Percentiles rank a stretch among this genome's conserved stretches.
These are phyloP conservation scores for Platycheirus albimanus DNA, from an alignment of 2,888 invertebrate species.

Conservation along the genomic window DNA sequence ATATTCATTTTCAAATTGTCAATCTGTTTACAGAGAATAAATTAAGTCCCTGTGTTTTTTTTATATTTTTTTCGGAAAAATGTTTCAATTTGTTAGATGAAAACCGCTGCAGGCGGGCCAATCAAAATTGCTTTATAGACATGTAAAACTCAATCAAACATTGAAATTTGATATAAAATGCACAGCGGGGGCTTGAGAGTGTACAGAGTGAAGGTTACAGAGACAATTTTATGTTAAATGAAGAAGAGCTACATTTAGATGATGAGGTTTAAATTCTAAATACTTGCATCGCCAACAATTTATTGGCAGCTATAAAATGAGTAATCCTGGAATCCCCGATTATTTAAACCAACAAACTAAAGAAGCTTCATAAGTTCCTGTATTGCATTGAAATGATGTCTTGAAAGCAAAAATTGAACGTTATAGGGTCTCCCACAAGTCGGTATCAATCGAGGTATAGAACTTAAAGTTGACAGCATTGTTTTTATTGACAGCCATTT, in stretches of 20 bases:
- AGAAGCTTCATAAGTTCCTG: too few species aligned
- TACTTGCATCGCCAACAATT: too few species aligned
- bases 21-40: constrained; percentile 20
- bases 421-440: too few species aligned
- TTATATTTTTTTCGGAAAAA: constrained; percentile 21
- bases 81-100: constrained; percentile 46
- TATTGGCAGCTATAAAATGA: too few species aligned
- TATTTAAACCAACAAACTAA: too few species aligned
- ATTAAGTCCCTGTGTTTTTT: constrained; percentile 27
- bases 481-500: too few species aligned
- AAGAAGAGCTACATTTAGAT: constrained; percentile 41
- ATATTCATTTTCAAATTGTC: constrained; percentile 10
- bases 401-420: too few species aligned
- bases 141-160: constrained; percentile 56
- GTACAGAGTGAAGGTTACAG: constrained; percentile 16
- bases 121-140: constrained; percentile 55
- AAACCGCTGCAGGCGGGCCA: constrained; percentile 46
- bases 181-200: constrained; percentile 58
- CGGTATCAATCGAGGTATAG: too few species aligned
- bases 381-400: too few species aligned
- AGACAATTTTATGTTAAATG: constrained; percentile 1
- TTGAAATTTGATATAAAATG: constrained; percentile 63
- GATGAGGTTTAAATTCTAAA: constrained; percentile 39
- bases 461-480: too few species aligned
- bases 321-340: too few species aligned